Evolutionary conservation across 2,888 invertebrate species (phyloP).

Genomic region (Brenthis ino): DNA sequence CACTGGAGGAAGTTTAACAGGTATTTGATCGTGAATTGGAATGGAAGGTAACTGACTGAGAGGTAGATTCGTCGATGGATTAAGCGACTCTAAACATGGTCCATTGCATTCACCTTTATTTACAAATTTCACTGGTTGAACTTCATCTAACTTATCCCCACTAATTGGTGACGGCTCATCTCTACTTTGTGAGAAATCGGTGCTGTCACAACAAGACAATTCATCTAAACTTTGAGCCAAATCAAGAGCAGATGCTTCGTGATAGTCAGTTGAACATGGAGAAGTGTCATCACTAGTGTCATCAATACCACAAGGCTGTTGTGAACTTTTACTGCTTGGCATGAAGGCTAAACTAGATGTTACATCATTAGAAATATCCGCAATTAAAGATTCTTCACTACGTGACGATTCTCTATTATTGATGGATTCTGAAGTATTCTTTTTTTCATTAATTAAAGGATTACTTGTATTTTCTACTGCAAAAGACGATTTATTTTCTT

Average conservation of each 20-base stretch:
- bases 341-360: slow-evolving; percentile 77
- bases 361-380: slow-evolving; percentile 72
- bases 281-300: slow-evolving; percentile 75
- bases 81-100: slow-evolving; percentile 43
- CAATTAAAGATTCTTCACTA: slow-evolving; percentile 73
- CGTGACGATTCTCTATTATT: slow-evolving; percentile 61
- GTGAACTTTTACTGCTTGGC: slow-evolving; percentile 74
- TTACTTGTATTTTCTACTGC: slow-evolving; percentile 45
- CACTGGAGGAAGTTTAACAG: slow-evolving; percentile 50
- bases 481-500: slow-evolving; percentile 36
- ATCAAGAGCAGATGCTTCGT: slow-evolving; percentile 76
- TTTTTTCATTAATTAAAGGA: slow-evolving; percentile 54
- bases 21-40: slow-evolving; percentile 59
- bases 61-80: slow-evolving; percentile 55
- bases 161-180: slow-evolving; percentile 63
- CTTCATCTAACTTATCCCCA: slow-evolving; percentile 45
- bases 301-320: slow-evolving; percentile 58
- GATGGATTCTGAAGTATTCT: slow-evolving; percentile 49
- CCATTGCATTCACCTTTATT: slow-evolving; percentile 42
- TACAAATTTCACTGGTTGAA: slow-evolving; percentile 45
- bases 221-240: slow-evolving; percentile 71
- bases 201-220: slow-evolving; percentile 69
- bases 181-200: slow-evolving; percentile 75
- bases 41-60: slow-evolving; percentile 66
- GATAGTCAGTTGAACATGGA: slow-evolving; percentile 77